Conservation (phyloP, 1,140 invertebrate species). For the Luehdorfia chinensis region DNA sequence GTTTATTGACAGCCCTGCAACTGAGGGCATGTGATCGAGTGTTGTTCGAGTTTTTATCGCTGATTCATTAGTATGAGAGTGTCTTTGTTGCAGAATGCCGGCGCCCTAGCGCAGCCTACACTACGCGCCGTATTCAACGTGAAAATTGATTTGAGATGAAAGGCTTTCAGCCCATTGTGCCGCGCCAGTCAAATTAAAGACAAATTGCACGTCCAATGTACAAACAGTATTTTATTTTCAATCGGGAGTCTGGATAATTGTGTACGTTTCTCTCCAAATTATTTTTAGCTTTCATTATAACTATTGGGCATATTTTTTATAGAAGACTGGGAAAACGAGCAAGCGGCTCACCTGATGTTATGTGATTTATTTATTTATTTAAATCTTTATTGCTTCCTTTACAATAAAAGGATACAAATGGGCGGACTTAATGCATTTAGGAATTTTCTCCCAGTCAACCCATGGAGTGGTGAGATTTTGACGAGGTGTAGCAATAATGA, state of each 20-base stretch:
- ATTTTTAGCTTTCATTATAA: background rate
- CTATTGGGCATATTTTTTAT: too few species aligned
- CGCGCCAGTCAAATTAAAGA: slow-evolving; percentile 49
- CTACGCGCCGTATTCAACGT: slow-evolving; percentile 43
- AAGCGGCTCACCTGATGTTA: too few species aligned
- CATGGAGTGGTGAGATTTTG: too few species aligned
- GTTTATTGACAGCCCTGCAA: slow-evolving; percentile 34
- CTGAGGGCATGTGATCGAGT: slow-evolving; percentile 55
- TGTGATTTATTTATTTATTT: too few species aligned
- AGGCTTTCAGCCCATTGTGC: slow-evolving; percentile 54
- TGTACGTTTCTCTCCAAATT: slow-evolving; percentile 14
- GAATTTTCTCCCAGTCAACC: too few species aligned
- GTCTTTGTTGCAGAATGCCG: slow-evolving; percentile 54
- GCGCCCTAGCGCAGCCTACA: slow-evolving; percentile 36
- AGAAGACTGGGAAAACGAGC: too few species aligned
- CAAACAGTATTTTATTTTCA: slow-evolving; percentile 37
- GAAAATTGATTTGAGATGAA: slow-evolving; percentile 63
- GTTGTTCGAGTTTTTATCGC: slow-evolving; percentile 65
- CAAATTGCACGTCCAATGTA: slow-evolving; percentile 47
- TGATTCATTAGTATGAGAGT: slow-evolving; percentile 70
- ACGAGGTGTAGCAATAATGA: too few species aligned
- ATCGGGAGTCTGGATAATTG: slow-evolving; percentile 23
- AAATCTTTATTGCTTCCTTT: too few species aligned
- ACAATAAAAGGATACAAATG: too few species aligned
- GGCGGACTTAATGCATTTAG: too few species aligned